Conservation (phyloP, 2,888 invertebrate genomes). For the Drosophila kanekoi region DNA sequence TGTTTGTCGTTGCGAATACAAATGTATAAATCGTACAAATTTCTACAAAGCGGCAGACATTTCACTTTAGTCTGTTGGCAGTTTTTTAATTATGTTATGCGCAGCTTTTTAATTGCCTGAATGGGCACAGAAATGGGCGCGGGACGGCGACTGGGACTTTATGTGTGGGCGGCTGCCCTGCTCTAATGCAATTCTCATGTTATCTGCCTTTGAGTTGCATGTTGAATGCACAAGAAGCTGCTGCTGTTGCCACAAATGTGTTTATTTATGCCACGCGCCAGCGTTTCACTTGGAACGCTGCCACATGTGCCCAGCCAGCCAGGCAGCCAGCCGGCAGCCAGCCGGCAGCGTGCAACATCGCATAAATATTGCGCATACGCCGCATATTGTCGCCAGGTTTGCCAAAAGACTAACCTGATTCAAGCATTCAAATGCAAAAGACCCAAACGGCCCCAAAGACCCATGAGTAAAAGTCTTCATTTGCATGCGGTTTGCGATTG, state of each 20-base stretch:
- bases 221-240: conserved; percentile 45
- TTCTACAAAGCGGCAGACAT: conserved; percentile 29
- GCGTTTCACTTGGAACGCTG: conserved; percentile 60
- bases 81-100: conserved; percentile 63
- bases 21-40: conserved; percentile 15
- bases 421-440: conserved; percentile 44
- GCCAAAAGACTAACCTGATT: conserved; percentile 67
- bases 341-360: conserved; percentile 21
- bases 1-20: not conserved
- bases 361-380: conserved; percentile 74
- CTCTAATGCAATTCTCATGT: conserved; percentile 73
- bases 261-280: conserved; percentile 73
- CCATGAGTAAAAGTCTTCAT: conserved; percentile 39
- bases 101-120: conserved; percentile 65
- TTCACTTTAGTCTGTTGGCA: conserved; percentile 18
- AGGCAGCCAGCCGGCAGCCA: not conserved
- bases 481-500: conserved; percentile 30
- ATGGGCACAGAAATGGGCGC: conserved; percentile 19
- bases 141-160: conserved; percentile 10
- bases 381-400: conserved; percentile 41
- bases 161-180: conserved; percentile 26
- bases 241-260: conserved; percentile 49
- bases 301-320: conserved; percentile 67
- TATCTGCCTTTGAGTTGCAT: conserved; percentile 45
- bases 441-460: conserved; percentile 8